These are phyloP conservation scores for Clarias fuscus DNA, from an alignment of 2,797 vertebrate genomes.

Conservation along the genomic window DNA sequence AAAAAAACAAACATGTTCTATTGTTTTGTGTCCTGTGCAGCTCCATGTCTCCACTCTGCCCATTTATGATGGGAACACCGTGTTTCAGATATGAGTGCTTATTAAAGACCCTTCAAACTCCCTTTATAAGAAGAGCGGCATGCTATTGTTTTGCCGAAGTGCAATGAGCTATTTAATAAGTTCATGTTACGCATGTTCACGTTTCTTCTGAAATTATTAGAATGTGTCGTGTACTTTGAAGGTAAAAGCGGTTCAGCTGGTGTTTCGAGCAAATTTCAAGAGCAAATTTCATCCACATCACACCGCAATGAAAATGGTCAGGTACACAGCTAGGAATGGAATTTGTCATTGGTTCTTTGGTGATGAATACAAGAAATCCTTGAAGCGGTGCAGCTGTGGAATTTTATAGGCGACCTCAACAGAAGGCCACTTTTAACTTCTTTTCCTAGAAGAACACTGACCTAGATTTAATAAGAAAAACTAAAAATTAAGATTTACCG, in stretches of 20 bases:
- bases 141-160: neutral
- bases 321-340: neutral
- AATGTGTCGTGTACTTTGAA: neutral
- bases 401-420: neutral
- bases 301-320: neutral
- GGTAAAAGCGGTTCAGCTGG: too few species aligned
- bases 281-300: neutral
- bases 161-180: neutral
- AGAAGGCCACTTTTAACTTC: neutral
- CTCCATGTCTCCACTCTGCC: neutral
- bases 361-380: neutral
- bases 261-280: neutral
- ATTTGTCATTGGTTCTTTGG: neutral
- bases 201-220: neutral
- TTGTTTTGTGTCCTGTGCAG: slow-evolving; percentile 5
- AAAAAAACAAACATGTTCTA: neutral
- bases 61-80: neutral
- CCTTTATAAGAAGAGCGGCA: neutral
- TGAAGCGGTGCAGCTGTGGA: neutral
- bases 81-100: neutral
- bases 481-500: too few species aligned
- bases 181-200: neutral
- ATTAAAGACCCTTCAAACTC: neutral
- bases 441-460: neutral
- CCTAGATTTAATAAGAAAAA: neutral